A percentile compares a stretch with the other conserved stretches of the same genome.
Conservation (phyloP, 2,113 vertebrate genomes). For the Platysteira castanea region DNA sequence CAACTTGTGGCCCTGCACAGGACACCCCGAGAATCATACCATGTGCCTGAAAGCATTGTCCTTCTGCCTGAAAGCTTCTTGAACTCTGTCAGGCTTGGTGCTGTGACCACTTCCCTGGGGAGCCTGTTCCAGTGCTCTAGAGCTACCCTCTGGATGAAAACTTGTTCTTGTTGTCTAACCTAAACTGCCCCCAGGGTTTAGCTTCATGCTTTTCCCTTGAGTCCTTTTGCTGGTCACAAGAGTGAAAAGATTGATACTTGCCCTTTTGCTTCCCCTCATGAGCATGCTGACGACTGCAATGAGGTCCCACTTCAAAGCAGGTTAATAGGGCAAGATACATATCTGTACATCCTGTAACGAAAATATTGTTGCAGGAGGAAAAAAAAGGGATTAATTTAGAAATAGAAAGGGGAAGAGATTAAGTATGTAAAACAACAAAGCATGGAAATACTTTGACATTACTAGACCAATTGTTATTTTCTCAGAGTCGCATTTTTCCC, state of each 20-base stretch:
- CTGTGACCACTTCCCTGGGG: not conserved
- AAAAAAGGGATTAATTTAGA: not conserved
- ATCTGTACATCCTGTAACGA: not conserved
- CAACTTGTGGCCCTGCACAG: not conserved
- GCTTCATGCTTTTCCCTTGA: not conserved
- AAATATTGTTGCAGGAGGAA: not conserved
- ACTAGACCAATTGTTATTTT: not conserved
- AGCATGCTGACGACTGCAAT: not conserved
- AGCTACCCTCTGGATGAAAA: not conserved
- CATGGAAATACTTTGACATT: not conserved
- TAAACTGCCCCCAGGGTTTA: not conserved
- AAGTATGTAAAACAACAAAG: not conserved
- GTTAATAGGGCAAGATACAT: not conserved
- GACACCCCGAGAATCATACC: not conserved
- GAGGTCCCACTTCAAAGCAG: not conserved
- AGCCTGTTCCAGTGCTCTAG: not conserved
- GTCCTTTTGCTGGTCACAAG: not conserved
- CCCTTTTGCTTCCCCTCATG: not conserved
- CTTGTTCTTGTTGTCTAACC: not conserved
- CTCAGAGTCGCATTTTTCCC: not conserved
- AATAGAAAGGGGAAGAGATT: not conserved
- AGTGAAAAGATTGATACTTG: not conserved
- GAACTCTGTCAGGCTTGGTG: not conserved
- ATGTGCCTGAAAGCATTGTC: not conserved
- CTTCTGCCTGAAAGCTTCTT: not conserved